phyloP scores from a whole-genome alignment of 1,140 invertebrate genomes.

The Drosophila trapezifrons region DNA sequence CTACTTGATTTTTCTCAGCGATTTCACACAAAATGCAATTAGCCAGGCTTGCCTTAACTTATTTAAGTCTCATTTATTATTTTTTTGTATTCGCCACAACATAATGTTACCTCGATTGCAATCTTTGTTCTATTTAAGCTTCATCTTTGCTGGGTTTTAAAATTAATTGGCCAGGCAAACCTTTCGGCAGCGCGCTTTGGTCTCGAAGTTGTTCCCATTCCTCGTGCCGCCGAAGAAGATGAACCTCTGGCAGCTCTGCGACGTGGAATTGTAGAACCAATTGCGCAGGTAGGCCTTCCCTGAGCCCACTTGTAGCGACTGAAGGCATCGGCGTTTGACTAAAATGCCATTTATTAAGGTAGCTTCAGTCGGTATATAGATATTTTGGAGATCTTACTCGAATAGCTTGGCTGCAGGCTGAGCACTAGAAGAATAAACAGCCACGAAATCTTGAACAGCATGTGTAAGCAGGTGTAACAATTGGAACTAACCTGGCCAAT shows the following conservation, averaged over 20 bases:
- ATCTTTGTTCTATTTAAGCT: slow-evolving; percentile 27
- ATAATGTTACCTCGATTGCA: slow-evolving; percentile 9
- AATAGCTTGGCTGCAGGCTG: neutral
- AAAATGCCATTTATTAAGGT: neutral
- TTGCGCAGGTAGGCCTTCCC: slow-evolving; percentile 19
- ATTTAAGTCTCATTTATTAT: slow-evolving; percentile 37
- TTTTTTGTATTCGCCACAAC: slow-evolving; percentile 14
- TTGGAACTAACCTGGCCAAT: neutral
- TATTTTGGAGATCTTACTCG: slow-evolving; percentile 5
- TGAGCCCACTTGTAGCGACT: neutral
- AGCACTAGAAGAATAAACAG: slow-evolving; percentile 6
- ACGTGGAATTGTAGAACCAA: slow-evolving; percentile 40
- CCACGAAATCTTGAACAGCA: slow-evolving; percentile 6
- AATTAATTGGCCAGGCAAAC: slow-evolving; percentile 15
- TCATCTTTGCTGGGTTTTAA: neutral
- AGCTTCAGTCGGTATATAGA: neutral
- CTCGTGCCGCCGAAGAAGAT: slow-evolving; percentile 15
- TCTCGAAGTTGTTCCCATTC: slow-evolving; percentile 40
- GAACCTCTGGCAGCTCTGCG: slow-evolving; percentile 20
- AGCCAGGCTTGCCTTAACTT: slow-evolving; percentile 26
- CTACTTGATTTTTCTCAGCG: slow-evolving; percentile 48
- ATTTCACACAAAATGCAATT: slow-evolving; percentile 53
- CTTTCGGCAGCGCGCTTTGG: slow-evolving; percentile 8
- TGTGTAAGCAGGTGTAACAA: slow-evolving; percentile 4
- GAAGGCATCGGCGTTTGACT: slow-evolving; percentile 18